Evolutionary conservation across 53 echinoderm and acorn worm genomes (phyloP).

Genomic region (Crossaster papposus): DNA sequence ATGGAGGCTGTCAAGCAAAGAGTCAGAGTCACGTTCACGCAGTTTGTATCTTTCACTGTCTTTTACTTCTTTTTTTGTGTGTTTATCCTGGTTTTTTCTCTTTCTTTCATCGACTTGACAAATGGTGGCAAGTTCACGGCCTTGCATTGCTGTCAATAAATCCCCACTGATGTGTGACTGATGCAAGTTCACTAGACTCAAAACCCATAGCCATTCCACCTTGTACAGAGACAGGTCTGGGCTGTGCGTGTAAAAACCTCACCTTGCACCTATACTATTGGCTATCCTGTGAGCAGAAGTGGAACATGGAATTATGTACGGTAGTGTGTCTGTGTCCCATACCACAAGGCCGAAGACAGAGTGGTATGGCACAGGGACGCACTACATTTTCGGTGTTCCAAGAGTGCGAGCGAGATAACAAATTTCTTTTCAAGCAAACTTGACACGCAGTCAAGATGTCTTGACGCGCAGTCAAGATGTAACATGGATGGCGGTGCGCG

Average conservation of each 20-base stretch:
- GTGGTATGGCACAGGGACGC: too few species aligned
- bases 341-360: too few species aligned
- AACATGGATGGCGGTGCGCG: too few species aligned
- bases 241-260: not conserved
- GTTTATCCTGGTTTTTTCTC: not conserved
- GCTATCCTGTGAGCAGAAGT: too few species aligned
- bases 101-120: conserved; percentile 6
- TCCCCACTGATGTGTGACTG: conserved; percentile 36
- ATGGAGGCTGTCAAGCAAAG: conserved; percentile 17
- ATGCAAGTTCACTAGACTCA: conserved; percentile 21
- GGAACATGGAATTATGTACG: too few species aligned
- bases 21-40: conserved; percentile 50
- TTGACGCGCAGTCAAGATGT: too few species aligned
- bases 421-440: too few species aligned
- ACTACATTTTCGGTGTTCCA: too few species aligned
- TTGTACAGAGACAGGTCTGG: not conserved
- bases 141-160: not conserved
- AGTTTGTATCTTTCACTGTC: conserved; percentile 3
- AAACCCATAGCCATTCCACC: not conserved
- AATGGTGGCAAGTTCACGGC: conserved; percentile 50
- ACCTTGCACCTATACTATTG: not conserved
- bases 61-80: not conserved
- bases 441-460: too few species aligned
- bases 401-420: too few species aligned
- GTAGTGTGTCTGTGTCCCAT: too few species aligned